Percentiles rank a stretch among this genome's conserved stretches.
Evolutionary conservation across 2,113 vertebrate species (phyloP).

Genomic region (Mormyrus lacerda): DNA sequence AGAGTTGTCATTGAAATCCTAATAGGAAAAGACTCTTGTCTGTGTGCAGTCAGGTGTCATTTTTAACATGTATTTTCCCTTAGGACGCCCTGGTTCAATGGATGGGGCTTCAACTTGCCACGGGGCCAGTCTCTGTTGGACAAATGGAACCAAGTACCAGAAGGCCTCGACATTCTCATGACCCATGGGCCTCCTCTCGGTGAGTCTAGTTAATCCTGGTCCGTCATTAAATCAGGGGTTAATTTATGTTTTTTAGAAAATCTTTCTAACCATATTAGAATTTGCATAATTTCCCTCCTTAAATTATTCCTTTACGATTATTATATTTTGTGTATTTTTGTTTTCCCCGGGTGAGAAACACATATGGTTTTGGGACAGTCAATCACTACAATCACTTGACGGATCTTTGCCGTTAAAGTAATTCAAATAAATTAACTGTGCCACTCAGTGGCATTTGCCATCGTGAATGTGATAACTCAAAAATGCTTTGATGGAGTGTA

Average conservation of each 20-base stretch:
- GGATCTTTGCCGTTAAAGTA: background rate
- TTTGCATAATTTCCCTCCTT: conserved; percentile 3
- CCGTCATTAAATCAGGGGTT: conserved; percentile 19
- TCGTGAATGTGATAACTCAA: background rate
- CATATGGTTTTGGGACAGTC: background rate
- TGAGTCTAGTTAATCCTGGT: conserved; percentile 62
- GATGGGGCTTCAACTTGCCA: conserved; percentile 97
- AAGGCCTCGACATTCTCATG: conserved; percentile 97
- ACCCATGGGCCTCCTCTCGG: conserved; percentile 94
- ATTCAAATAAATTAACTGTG: background rate
- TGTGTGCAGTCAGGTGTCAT: background rate
- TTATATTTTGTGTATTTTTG: background rate
- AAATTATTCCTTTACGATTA: background rate
- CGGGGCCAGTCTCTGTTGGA: conserved; percentile 96
- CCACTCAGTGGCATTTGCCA: background rate
- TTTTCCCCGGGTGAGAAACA: background rate
- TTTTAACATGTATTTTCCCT: conserved; percentile 34
- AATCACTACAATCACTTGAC: background rate
- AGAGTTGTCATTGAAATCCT: background rate
- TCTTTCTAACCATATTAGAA: background rate
- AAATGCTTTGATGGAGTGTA: background rate
- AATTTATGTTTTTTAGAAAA: background rate
- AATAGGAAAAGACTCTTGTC: background rate
- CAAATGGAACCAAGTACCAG: conserved; percentile 96
- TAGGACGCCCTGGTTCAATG: conserved; percentile 99